Percentiles rank a stretch among this genome's conserved stretches.
Conservation (phyloP, 2,888 invertebrate genomes). For the Pseudeuparius sepicola region DNA sequence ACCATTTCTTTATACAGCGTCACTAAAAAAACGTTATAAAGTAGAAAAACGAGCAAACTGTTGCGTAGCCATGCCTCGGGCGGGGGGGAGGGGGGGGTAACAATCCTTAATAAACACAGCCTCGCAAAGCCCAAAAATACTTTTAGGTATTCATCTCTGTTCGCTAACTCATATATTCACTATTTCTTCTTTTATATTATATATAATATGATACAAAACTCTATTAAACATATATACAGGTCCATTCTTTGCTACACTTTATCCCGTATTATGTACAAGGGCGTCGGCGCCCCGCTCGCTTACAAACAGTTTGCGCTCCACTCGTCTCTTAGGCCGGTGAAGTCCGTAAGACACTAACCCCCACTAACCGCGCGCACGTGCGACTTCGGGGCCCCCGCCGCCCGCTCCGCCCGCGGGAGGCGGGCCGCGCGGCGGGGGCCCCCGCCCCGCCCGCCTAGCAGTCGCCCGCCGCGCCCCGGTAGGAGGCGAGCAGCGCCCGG, state of each 20-base stretch:
- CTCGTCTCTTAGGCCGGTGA: too few species aligned
- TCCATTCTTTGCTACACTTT: slow-evolving; percentile 16
- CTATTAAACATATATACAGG: slow-evolving; percentile 39
- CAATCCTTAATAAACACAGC: slow-evolving; percentile 47
- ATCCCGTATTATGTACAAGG: slow-evolving; percentile 4
- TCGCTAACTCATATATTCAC: slow-evolving; percentile 1
- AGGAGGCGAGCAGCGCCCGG: slow-evolving; percentile 26
- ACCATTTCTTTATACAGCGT: slow-evolving; percentile 35
- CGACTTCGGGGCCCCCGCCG: too few species aligned
- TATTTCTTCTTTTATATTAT: slow-evolving; percentile 28
- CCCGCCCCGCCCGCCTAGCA: not conserved
- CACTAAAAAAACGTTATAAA: slow-evolving; percentile 30
- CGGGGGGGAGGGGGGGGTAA: too few species aligned
- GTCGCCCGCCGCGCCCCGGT: not conserved
- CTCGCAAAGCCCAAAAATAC: slow-evolving; percentile 48
- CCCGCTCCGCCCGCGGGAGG: too few species aligned
- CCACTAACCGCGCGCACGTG: too few species aligned
- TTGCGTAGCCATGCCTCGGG: slow-evolving; percentile 35
- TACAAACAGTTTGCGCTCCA: too few species aligned
- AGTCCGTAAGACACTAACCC: too few species aligned
- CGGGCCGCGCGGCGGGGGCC: too few species aligned
- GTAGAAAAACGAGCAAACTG: slow-evolving; percentile 32
- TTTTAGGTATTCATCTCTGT: slow-evolving; percentile 37
- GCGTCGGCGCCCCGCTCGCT: too few species aligned
- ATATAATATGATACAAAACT: slow-evolving; percentile 29